These are phyloP conservation scores for Cydia amplana DNA, from an alignment of 1,140 invertebrate genomes.

Conservation along the genomic window DNA sequence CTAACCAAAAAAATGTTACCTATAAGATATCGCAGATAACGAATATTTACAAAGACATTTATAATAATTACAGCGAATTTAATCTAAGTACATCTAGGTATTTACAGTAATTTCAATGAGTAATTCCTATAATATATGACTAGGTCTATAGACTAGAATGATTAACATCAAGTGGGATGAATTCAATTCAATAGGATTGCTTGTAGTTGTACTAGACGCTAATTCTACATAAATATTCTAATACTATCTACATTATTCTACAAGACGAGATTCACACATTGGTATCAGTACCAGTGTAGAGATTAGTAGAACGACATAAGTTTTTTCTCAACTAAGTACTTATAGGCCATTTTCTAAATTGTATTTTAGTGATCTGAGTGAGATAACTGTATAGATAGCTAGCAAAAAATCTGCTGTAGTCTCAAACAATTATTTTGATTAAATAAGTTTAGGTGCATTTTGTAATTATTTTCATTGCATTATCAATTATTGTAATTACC, in stretches of 20 bases:
- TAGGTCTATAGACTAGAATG: conserved; percentile 37
- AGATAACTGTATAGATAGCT: neutral
- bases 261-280: conserved; percentile 6
- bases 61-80: neutral
- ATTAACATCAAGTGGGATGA: conserved; percentile 43
- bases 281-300: neutral
- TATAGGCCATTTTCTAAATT: too few relatives aligned
- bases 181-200: conserved; percentile 60
- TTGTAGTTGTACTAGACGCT: conserved; percentile 33
- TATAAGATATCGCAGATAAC: neutral
- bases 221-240: conserved; percentile 16
- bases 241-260: conserved; percentile 25
- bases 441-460: too few relatives aligned
- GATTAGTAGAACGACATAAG: too few relatives aligned
- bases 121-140: conserved; percentile 34
- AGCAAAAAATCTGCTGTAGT: neutral
- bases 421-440: neutral
- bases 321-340: too few relatives aligned
- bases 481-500: too few relatives aligned
- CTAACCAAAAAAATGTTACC: neutral
- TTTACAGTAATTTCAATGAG: conserved; percentile 33
- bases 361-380: too few relatives aligned
- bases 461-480: too few relatives aligned
- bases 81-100: conserved; percentile 1
- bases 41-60: conserved; percentile 3